Base-by-base conservation (phyloP, 2,888 invertebrate genomes). In the Trichopria drosophilae region DNA sequence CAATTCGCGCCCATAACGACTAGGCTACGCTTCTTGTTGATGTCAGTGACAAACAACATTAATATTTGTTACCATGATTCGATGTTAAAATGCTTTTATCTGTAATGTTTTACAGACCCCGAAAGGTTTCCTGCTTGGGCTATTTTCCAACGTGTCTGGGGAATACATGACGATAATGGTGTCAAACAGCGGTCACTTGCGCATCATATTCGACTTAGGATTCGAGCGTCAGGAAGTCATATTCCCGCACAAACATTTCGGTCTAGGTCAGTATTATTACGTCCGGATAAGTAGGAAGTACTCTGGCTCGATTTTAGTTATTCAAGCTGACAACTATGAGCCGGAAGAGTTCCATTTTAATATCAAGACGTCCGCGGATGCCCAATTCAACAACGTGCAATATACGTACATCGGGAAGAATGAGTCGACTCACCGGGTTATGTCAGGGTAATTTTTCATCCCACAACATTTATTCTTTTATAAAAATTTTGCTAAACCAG, bases 371-470 rank as follows among this genome's bases (percentile, higher is more conserved):
- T 92, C 93, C 0, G 93, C 95, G 0, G 97, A 97, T 79, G 96
- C 95, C 0, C 95, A 97, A 76, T 93, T 97, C 76, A 95, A 97
- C 78, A 93, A 95, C 74, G 92, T 97, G 50, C 91, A 94, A 76
- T 93, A 93, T 77, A 86, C 97, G 85, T 97, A 94, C 76, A 90
- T 98, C 67, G 98, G 98, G 0, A 86, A 86, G 67, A 97, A 98
- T 77, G 91, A 91, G 76, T 82, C 86, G 1, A 95, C 93, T 85
- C 86, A 0, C 81, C 82, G 3, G 94, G 93, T 39, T 81, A 84
- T 65, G 84, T 90, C 7, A 88, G 87, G 79, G 88, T 89, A 64
- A 15, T 37, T 35, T 7, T 23, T 22, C 15, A 26, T 37, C 10
- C 3, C 31, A 18, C 46, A 40, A 32, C 32, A 35, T 29, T 34